phyloP scores from a whole-genome alignment of 2,888 invertebrate genomes.

The Chirona hameri region DNA sequence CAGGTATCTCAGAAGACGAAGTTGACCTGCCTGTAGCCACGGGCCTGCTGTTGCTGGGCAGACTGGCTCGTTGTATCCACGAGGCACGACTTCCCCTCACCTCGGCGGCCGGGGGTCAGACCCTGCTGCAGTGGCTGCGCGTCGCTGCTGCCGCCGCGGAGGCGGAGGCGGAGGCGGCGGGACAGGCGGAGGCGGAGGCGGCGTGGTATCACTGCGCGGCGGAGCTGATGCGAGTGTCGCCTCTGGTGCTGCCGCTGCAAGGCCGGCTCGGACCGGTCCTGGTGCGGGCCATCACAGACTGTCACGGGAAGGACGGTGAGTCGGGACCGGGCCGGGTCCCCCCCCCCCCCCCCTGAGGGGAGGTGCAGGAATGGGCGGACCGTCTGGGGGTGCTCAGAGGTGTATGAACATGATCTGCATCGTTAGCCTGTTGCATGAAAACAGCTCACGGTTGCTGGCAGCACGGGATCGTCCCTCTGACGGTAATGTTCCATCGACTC shows the following conservation, averaged over 20 bases:
- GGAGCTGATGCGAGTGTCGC: constrained; percentile 6
- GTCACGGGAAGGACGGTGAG: background rate
- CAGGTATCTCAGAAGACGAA: no score
- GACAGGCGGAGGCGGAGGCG: background rate
- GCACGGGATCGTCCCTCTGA: no score
- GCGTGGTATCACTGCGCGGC: background rate
- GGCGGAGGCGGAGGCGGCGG: background rate
- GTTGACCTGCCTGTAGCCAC: background rate
- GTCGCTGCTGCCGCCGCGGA: background rate
- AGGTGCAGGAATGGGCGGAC: no score
- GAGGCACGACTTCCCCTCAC: background rate
- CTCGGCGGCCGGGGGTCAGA: background rate
- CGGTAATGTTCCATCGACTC: no score
- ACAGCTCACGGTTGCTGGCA: no score
- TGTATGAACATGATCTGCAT: no score
- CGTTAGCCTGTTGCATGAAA: no score
- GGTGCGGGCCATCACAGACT: background rate
- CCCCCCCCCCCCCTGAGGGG: no score
- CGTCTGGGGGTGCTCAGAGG: no score
- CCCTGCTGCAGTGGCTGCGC: constrained; percentile 26
- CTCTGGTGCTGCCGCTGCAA: constrained; percentile 4
- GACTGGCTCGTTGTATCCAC: background rate
- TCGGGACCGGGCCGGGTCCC: no score
- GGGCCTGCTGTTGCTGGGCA: background rate
- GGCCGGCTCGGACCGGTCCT: background rate